phyloP scores from a whole-genome alignment of 2,888 invertebrate genomes.

The Sipha maydis region DNA sequence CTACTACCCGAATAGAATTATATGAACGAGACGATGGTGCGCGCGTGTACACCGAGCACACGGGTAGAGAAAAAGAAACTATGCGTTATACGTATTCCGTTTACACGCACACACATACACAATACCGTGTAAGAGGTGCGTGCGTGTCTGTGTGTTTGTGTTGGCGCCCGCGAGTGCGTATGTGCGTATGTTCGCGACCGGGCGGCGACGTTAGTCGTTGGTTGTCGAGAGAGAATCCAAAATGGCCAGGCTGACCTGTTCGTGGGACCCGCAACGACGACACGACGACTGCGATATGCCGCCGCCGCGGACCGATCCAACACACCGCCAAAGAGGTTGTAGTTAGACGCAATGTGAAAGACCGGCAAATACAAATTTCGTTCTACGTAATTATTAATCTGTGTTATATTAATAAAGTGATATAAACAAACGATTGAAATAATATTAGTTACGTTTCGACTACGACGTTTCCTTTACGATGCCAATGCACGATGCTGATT shows the following conservation, averaged over 20 bases:
- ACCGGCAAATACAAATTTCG: conserved; percentile 11
- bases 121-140: conserved; percentile 2
- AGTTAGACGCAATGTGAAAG: background rate
- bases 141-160: background rate
- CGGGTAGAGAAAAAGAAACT: conserved; percentile 33
- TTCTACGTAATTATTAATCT: no score
- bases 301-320: background rate
- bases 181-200: background rate
- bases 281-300: background rate
- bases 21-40: conserved; percentile 2
- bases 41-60: conserved; percentile 11
- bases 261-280: conserved; percentile 19
- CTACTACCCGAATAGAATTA: background rate
- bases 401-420: no score
- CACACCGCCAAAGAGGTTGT: conserved; percentile 43
- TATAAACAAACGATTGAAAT: no score
- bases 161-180: background rate
- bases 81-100: background rate
- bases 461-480: no score
- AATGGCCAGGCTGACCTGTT: conserved; percentile 54
- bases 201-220: conserved; percentile 10
- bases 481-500: no score
- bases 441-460: no score
- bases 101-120: background rate
- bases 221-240: conserved; percentile 35